Base-by-base conservation (phyloP, 2,113 vertebrate genomes). In the Onychostruthus taczanowskii region DNA sequence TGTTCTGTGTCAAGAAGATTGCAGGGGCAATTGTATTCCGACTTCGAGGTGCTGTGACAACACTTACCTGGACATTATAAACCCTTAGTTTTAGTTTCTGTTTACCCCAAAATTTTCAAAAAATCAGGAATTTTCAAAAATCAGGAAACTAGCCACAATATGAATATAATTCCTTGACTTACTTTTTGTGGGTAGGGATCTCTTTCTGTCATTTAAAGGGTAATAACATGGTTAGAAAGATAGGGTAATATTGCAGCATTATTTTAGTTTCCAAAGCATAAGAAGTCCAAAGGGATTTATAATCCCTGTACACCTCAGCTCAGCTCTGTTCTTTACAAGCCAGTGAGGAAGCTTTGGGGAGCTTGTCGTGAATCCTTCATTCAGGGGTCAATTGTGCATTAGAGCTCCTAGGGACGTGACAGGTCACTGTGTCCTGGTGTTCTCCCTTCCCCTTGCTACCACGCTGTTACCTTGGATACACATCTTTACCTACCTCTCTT, bases 401-500 rank as follows among this genome's bases (percentile, higher is more conserved):
- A 27, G n/a, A 73, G 27, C 12, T 79, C 20, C 63, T 81, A 0
- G 10, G 15, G n/a, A 47, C 74, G 49, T 37, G 30, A 47, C 20
- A 52, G 22, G 26, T 66, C 46, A 11, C 46, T 90, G 30, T 74
- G 64, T 39, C 26, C 35, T 64, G 27, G 3, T 73, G 39, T 68
- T 82, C 11, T 35, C 16, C 23, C 16, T 80, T 61, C 13, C 37
- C 43, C 16, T 74, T 74, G 35, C 27, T 68, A 9, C 23, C 16
- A 2, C 10, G 0, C 69, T 66, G 0, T 73, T 66, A 62, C 20
- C 20, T 84, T 2, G 0, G 2, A 44, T 13, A 3, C 0, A 0
- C 24, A 47, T 35, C 47, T 80, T 59, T 20, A 18, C 5, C 4
- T 30, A 5, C 27, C 39, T 83, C 39, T 21, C 28, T 86, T 81